Evolutionary conservation across 2,113 vertebrate genomes (phyloP).

Genomic region (Perca schrenkii): DNA sequence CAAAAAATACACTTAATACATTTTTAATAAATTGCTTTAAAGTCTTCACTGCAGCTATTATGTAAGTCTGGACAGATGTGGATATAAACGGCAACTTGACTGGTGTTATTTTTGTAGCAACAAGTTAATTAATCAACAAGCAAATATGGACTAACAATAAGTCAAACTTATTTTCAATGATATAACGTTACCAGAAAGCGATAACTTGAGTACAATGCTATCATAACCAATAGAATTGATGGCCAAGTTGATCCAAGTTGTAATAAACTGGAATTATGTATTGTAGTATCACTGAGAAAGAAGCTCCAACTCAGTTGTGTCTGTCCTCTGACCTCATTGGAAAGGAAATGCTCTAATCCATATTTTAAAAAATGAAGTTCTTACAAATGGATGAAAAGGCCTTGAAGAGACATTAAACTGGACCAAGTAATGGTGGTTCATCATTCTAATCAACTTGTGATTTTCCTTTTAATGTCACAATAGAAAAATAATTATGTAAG

Average conservation of each 20-base stretch:
- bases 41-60: too few relatives aligned
- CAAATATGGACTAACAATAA: too few relatives aligned
- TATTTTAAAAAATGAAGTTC: neutral
- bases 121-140: too few relatives aligned
- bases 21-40: too few relatives aligned
- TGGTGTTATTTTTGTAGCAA: too few relatives aligned
- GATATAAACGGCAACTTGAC: too few relatives aligned
- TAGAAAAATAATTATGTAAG: neutral
- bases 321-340: neutral
- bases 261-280: too few relatives aligned
- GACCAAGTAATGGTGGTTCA: neutral
- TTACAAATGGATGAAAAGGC: neutral
- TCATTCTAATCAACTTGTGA: neutral
- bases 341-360: neutral
- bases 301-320: neutral
- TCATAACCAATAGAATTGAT: neutral
- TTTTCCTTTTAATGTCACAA: neutral
- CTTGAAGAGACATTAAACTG: neutral
- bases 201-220: neutral
- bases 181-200: neutral
- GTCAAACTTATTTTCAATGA: neutral
- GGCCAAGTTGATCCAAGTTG: neutral
- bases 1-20: too few relatives aligned
- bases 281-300: neutral
- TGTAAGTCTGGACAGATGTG: too few relatives aligned